A percentile compares a stretch with the other conserved stretches of the same genome.
Evolutionary conservation across 2,888 invertebrate species (phyloP).

Genomic region (Eilema caniola): DNA sequence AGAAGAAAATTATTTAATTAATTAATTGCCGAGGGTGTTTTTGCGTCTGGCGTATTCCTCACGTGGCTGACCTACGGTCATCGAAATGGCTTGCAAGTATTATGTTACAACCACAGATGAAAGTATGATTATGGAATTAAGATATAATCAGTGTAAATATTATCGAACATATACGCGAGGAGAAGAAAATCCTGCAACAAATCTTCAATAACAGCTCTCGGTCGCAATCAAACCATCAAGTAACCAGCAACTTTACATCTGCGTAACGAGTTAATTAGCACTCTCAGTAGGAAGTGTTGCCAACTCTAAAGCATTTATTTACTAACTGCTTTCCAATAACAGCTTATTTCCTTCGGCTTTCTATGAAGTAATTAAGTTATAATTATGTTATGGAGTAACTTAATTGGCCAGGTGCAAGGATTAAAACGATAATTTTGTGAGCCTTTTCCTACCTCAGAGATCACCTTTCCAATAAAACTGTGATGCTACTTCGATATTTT

Average conservation of each 20-base stretch:
- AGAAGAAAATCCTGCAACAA: neutral
- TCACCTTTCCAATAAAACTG: no score
- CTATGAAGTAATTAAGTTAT: slow-evolving; percentile 4
- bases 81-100: no score
- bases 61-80: no score
- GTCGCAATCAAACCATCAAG: neutral
- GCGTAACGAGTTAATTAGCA: slow-evolving; percentile 2
- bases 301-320: neutral
- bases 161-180: neutral
- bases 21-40: no score
- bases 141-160: no score
- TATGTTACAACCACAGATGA: no score
- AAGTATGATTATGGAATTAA: no score
- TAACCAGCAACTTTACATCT: neutral
- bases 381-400: neutral
- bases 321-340: slow-evolving; percentile 2
- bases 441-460: no score
- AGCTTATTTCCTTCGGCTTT: slow-evolving; percentile 4
- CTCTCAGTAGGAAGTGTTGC: slow-evolving; percentile 5
- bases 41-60: no score
- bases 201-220: neutral
- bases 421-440: no score
- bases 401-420: neutral
- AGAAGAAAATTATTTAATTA: no score
- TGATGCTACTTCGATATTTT: no score